These are phyloP conservation scores for Druceiella hillmani DNA, from an alignment of 2,888 invertebrate genomes.

Conservation along the genomic window DNA sequence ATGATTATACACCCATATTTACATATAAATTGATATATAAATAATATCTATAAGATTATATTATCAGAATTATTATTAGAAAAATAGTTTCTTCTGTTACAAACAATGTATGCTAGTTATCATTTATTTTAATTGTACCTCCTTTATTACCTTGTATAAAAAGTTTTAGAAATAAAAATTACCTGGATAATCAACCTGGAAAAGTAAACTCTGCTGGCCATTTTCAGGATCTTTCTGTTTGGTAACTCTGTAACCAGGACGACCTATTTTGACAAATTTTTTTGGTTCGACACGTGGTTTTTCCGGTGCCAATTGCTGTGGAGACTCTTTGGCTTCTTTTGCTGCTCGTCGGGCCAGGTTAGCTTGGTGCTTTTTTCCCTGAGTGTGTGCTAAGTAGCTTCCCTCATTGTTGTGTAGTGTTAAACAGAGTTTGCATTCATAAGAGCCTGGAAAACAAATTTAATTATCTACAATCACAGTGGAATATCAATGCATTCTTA, in stretches of 20 bases:
- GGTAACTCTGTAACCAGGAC: constrained; percentile 97
- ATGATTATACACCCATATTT: too few species aligned
- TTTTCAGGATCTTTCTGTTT: constrained; percentile 95
- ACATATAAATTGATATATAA: too few species aligned
- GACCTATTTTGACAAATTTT: constrained; percentile 98
- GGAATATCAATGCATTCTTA: too few species aligned
- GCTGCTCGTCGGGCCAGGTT: constrained; percentile 96
- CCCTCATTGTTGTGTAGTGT: constrained; percentile 99
- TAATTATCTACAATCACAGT: constrained; percentile 2
- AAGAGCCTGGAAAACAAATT: constrained; percentile 64
- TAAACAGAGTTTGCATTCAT: constrained; percentile 97
- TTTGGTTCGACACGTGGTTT: constrained; percentile 96
- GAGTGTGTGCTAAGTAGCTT: constrained; percentile 97
- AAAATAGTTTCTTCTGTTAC: too few species aligned
- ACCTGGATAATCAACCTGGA: constrained; percentile 93
- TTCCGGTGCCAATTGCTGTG: constrained; percentile 88
- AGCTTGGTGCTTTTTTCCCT: constrained; percentile 99
- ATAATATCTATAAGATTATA: too few species aligned
- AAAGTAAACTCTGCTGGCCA: constrained; percentile 94
- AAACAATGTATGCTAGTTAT: too few species aligned
- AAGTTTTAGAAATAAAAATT: constrained; percentile 9
- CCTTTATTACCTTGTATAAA: too few species aligned
- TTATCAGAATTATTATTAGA: too few species aligned
- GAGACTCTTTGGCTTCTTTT: constrained; percentile 97
- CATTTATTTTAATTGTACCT: too few species aligned